Evolutionary conservation across 53 echinoderm and acorn worm genomes (phyloP).

Genomic region (Holothuria scabra): DNA sequence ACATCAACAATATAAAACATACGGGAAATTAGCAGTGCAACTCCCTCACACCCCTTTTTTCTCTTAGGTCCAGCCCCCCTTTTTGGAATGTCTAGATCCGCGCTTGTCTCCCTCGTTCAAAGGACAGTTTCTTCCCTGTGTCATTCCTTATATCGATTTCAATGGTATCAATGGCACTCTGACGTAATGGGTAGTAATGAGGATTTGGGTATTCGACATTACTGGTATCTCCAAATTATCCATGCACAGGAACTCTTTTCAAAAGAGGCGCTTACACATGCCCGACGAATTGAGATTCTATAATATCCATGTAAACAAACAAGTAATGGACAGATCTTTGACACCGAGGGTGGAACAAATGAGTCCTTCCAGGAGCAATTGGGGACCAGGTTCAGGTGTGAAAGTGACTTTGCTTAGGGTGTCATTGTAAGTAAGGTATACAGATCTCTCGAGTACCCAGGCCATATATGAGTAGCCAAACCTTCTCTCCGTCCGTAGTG

Average conservation of each 20-base stretch:
- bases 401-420: not conserved
- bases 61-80: no score
- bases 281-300: slow-evolving; percentile 44
- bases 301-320: no score
- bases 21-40: no score
- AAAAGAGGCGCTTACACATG: slow-evolving; percentile 58
- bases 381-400: no score
- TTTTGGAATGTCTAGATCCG: no score
- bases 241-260: slow-evolving; percentile 51
- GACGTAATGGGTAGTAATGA: slow-evolving; percentile 55
- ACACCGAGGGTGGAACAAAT: no score
- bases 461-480: not conserved
- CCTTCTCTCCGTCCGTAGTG: not conserved
- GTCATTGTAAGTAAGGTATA: not conserved
- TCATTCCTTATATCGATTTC: slow-evolving; percentile 50
- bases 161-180: no score
- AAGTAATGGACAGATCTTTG: no score
- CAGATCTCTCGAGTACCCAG: not conserved
- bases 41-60: no score
- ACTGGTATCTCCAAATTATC: slow-evolving; percentile 44
- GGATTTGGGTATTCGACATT: slow-evolving; percentile 51
- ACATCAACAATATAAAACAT: no score
- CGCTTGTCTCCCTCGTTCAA: slow-evolving; percentile 64
- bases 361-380: no score
- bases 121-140: slow-evolving; percentile 61